Percentiles rank a stretch among this genome's conserved stretches.
Conservation (phyloP, 1,140 invertebrate species). For the Achroia grisella region DNA sequence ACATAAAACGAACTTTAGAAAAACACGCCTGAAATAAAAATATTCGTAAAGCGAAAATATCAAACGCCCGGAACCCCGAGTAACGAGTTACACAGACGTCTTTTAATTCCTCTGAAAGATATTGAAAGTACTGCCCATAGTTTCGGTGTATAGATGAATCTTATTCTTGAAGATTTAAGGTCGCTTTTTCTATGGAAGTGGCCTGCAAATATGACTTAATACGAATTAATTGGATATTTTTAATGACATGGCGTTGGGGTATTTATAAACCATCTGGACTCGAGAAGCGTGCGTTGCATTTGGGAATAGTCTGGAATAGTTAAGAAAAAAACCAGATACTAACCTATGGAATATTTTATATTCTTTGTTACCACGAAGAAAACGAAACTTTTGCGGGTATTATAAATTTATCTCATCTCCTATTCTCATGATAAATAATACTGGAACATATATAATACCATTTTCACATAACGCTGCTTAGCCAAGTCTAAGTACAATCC, state of each 20-base stretch:
- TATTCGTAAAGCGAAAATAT: conserved; percentile 26
- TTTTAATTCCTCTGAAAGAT: conserved; percentile 35
- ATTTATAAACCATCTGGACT: conserved; percentile 36
- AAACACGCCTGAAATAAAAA: conserved; percentile 17
- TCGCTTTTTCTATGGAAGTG: conserved; percentile 14
- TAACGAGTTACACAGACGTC: conserved; percentile 34
- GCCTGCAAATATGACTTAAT: conserved; percentile 33
- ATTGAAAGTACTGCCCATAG: not conserved
- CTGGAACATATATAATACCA: too few species aligned
- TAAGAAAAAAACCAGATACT: too few species aligned
- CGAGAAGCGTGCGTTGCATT: conserved; percentile 14
- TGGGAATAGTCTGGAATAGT: conserved; percentile 7
- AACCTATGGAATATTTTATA: too few species aligned
- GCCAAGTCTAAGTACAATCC: too few species aligned
- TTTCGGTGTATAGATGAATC: conserved; percentile 5
- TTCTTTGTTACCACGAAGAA: too few species aligned
- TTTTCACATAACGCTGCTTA: too few species aligned
- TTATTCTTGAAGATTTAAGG: conserved; percentile 15
- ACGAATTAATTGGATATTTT: conserved; percentile 51
- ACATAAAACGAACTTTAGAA: conserved; percentile 9
- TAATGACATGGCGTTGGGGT: conserved; percentile 33
- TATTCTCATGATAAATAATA: too few species aligned
- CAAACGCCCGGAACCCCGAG: conserved; percentile 28
- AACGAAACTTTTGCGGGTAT: too few species aligned
- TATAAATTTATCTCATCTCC: too few species aligned